phyloP scores from a whole-genome alignment of 1,140 invertebrate species.

The Heliothis virescens region DNA sequence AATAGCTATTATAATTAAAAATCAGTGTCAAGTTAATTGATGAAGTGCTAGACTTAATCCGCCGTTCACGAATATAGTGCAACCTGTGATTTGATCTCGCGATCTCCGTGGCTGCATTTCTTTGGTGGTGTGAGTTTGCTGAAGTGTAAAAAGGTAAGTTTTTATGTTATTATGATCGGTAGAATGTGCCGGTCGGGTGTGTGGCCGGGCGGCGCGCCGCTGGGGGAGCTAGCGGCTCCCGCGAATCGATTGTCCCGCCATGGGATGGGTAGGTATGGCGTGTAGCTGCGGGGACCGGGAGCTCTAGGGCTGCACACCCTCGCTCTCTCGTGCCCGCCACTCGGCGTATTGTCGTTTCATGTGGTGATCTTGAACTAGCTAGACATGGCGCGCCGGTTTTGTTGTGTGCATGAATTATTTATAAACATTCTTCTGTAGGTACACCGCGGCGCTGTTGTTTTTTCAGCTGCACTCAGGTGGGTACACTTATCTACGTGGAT shows the following conservation, averaged over 20 bases:
- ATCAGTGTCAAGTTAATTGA: conserved; percentile 73
- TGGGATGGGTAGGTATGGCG: conserved; percentile 41
- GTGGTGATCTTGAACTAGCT: conserved; percentile 62
- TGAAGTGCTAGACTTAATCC: conserved; percentile 63
- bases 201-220: conserved; percentile 58
- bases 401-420: conserved; percentile 66
- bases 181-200: conserved; percentile 65
- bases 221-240: conserved; percentile 64
- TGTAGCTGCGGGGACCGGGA: background rate
- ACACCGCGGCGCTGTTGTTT: conserved; percentile 47
- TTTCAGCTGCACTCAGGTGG: conserved; percentile 49
- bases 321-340: conserved; percentile 53
- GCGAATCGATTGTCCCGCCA: conserved; percentile 77
- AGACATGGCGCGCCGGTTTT: conserved; percentile 51
- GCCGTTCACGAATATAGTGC: conserved; percentile 58
- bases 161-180: conserved; percentile 67
- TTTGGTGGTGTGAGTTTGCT: conserved; percentile 72
- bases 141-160: conserved; percentile 82
- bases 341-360: conserved; percentile 55
- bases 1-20: conserved; percentile 59
- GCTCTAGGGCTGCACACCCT: conserved; percentile 56
- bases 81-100: conserved; percentile 71
- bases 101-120: conserved; percentile 78
- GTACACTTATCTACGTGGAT: conserved; percentile 24
- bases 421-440: conserved; percentile 60